A percentile compares a stretch with the other conserved stretches of the same genome.
phyloP scores from a whole-genome alignment of 2,113 vertebrate species.

The Actenoides hombroni region DNA sequence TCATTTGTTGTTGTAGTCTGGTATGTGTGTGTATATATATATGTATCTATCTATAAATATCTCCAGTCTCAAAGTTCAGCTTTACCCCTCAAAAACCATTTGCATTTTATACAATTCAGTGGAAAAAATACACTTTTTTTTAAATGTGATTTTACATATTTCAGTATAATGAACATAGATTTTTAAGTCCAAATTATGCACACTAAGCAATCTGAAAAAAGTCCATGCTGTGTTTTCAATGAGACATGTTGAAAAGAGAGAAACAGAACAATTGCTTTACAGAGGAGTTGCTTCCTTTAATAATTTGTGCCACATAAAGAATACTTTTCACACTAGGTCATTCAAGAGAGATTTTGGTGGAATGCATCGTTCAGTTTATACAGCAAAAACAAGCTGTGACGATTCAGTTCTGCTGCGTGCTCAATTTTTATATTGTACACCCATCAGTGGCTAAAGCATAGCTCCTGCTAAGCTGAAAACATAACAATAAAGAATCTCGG shows the following conservation, averaged over 20 bases:
- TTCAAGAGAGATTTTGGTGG: constrained; percentile 38
- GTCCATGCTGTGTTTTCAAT: neutral
- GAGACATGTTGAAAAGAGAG: constrained; percentile 1
- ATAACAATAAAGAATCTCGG: neutral
- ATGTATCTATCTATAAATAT: neutral
- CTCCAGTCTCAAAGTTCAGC: neutral
- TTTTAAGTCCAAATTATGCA: neutral
- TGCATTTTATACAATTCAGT: neutral
- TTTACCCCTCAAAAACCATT: neutral
- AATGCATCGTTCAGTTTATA: constrained; percentile 47
- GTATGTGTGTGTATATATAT: neutral
- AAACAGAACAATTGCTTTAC: constrained; percentile 48
- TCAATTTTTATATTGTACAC: constrained; percentile 26
- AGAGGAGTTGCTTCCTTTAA: constrained; percentile 35
- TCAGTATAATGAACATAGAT: neutral
- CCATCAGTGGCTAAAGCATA: constrained; percentile 19
- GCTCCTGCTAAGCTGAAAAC: constrained; percentile 23
- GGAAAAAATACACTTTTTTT: neutral
- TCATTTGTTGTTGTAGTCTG: neutral
- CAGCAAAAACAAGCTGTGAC: constrained; percentile 32
- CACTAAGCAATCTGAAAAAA: neutral
- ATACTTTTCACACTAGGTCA: constrained; percentile 45
- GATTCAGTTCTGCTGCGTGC: constrained; percentile 30
- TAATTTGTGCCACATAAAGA: constrained; percentile 53
- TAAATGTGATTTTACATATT: neutral